Percentiles rank a stretch among this genome's conserved stretches.
Evolutionary conservation across 2,113 vertebrate genomes (phyloP).

Genomic region (Arenaria interpres): DNA sequence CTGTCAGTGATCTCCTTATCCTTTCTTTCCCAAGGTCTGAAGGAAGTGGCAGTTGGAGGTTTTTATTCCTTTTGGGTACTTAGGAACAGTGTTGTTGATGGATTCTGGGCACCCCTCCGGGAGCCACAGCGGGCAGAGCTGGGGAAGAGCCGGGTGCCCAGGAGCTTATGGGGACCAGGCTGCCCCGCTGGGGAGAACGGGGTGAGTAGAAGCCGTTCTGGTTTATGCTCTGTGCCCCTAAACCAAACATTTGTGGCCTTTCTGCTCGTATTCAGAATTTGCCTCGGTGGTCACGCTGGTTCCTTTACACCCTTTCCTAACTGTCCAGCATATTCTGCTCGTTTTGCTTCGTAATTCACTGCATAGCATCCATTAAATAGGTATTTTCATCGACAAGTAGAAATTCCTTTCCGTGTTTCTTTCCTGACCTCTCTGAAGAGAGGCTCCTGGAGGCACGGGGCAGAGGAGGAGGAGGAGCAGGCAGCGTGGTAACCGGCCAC

Average conservation of each 20-base stretch:
- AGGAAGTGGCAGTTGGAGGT: not conserved
- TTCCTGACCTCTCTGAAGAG: not conserved
- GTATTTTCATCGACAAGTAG: not conserved
- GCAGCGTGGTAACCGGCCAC: not conserved
- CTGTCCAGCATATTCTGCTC: not conserved
- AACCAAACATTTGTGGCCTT: not conserved
- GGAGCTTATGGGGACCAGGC: not conserved
- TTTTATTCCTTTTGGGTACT: not conserved
- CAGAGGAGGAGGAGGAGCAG: not conserved
- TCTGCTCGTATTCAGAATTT: not conserved
- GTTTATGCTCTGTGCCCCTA: not conserved
- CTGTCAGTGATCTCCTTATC: not conserved
- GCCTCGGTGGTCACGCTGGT: not conserved
- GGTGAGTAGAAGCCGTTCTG: not conserved
- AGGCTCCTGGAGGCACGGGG: fast-evolving
- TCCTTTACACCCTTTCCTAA: not conserved
- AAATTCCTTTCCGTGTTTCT: not conserved
- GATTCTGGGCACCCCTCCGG: not conserved
- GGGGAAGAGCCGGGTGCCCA: not conserved
- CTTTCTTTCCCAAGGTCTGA: not conserved
- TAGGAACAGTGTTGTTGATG: fast-evolving
- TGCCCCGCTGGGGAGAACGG: not conserved
- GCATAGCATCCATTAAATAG: not conserved
- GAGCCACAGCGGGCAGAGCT: not conserved
- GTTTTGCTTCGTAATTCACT: not conserved